Percentiles rank a stretch among this genome's conserved stretches.
phyloP scores from a whole-genome alignment of 2,113 vertebrate species.

The Helogale parvula region DNA sequence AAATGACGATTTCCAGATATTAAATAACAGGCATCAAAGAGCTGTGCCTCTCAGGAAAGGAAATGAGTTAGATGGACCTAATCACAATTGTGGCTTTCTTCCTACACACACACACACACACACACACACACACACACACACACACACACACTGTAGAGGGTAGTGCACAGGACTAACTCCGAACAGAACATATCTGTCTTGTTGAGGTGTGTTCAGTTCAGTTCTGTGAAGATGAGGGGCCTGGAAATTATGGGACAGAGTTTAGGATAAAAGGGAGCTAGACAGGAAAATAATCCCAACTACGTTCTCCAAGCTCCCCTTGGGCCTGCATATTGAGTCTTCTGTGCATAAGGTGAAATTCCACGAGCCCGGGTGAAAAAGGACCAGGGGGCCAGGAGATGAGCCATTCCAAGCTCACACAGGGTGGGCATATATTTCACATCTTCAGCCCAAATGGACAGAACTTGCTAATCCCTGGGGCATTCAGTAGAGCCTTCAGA shows the following conservation, averaged over 20 bases:
- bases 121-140: fast-evolving
- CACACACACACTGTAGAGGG: too few relatives aligned
- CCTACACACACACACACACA: fast-evolving
- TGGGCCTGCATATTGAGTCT: background rate
- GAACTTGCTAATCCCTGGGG: background rate
- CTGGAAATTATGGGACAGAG: background rate
- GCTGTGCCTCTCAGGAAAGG: background rate
- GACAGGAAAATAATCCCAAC: background rate
- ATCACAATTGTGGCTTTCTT: background rate
- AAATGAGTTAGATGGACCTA: background rate
- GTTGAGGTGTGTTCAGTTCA: background rate
- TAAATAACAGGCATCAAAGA: background rate
- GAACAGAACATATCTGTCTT: background rate
- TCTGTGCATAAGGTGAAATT: background rate
- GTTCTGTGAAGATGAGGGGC: background rate
- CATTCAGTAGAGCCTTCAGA: background rate
- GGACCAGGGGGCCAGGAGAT: background rate
- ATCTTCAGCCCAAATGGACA: background rate
- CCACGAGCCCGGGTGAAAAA: background rate
- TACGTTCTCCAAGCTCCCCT: background rate
- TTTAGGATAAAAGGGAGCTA: background rate
- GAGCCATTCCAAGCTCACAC: background rate
- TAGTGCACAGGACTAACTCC: background rate
- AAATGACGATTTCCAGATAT: background rate
- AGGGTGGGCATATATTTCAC: background rate